Conservation (phyloP, 2,113 vertebrate genomes). For the Morone chrysops region DNA sequence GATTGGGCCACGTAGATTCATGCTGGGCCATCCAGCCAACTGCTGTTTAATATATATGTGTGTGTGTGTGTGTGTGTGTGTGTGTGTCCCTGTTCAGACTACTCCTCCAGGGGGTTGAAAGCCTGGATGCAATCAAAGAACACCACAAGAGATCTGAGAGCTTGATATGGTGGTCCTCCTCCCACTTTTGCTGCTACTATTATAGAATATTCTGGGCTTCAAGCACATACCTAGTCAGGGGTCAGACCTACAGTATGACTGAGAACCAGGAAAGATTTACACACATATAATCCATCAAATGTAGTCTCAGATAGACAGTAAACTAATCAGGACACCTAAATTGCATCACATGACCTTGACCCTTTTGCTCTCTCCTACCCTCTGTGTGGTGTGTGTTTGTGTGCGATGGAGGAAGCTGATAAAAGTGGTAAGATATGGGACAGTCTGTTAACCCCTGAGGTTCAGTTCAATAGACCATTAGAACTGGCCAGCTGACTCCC, state of each 20-base stretch:
- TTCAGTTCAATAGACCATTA: slow-evolving; percentile 65
- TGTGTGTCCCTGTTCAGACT: neutral
- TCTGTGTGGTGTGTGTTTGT: slow-evolving; percentile 22
- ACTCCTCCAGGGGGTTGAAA: neutral
- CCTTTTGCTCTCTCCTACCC: neutral
- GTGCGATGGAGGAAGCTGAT: slow-evolving; percentile 6
- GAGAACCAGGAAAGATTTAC: neutral
- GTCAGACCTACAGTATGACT: neutral
- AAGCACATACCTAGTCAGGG: no score
- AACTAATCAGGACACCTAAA: neutral
- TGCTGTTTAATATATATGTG: neutral
- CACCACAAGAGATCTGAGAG: slow-evolving; percentile 11
- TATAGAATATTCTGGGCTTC: neutral
- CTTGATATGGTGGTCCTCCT: neutral
- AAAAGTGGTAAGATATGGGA: slow-evolving; percentile 34
- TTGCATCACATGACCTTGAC: slow-evolving; percentile 27
- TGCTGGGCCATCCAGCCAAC: slow-evolving; percentile 22
- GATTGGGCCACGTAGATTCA: slow-evolving; percentile 24
- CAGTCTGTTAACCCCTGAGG: slow-evolving; percentile 33
- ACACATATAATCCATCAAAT: neutral
- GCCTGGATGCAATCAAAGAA: slow-evolving; percentile 39
- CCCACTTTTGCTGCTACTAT: neutral
- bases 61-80: slow-evolving; percentile 1
- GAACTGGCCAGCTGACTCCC: slow-evolving; percentile 61
- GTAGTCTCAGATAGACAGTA: neutral